Percentiles rank a stretch among this genome's conserved stretches.
Evolutionary conservation across 37 sponge, comb jelly and placozoan genomes (phyloP).

Genomic region (Beroe ovata): DNA sequence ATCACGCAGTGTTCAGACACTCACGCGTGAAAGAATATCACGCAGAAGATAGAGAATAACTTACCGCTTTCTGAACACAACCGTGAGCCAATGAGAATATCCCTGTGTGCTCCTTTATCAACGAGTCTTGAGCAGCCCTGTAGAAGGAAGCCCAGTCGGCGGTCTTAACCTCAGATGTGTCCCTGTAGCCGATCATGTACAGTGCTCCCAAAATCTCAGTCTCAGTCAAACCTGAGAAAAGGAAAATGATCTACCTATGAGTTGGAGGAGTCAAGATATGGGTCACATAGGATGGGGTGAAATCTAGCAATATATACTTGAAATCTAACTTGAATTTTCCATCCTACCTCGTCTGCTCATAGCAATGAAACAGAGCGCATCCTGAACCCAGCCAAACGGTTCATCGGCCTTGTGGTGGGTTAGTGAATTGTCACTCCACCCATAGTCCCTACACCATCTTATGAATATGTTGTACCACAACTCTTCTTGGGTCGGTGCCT

Average conservation of each 20-base stretch:
- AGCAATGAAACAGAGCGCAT: conserved; percentile 63
- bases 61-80: conserved; percentile 61
- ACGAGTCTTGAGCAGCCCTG: conserved; percentile 46
- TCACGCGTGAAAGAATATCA: too few species aligned
- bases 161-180: conserved; percentile 15
- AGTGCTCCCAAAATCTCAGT: conserved; percentile 28
- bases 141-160: conserved; percentile 56
- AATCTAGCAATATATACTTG: too few species aligned
- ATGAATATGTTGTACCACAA: conserved; percentile 67
- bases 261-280: too few species aligned
- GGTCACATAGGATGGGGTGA: too few species aligned
- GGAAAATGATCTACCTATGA: too few species aligned
- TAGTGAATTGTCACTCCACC: conserved; percentile 21
- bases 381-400: conserved; percentile 52
- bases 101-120: conserved; percentile 60
- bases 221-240: conserved; percentile 22
- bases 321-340: too few species aligned
- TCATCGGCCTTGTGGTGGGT: background rate
- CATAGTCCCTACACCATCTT: conserved; percentile 64
- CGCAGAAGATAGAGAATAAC: too few species aligned
- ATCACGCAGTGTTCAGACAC: too few species aligned
- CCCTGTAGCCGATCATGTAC: conserved; percentile 38
- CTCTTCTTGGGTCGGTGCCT: conserved; percentile 54
- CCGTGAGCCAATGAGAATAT: conserved; percentile 61
- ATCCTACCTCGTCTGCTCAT: conserved; percentile 39